Conservation (phyloP, 2,113 vertebrate genomes). For the zebrafish (Danio rerio) region DNA sequence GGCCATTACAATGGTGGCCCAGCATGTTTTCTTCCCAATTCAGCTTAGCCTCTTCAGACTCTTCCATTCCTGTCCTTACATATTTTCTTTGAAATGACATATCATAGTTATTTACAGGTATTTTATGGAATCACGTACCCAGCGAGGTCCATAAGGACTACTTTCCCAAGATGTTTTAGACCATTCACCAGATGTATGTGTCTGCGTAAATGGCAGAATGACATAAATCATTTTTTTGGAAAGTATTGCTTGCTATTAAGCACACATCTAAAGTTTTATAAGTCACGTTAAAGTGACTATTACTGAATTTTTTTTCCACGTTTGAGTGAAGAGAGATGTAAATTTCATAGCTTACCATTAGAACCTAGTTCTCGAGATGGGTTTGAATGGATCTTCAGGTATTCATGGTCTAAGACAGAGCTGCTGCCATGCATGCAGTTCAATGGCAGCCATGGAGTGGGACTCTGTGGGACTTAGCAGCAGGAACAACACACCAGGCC, state of each 20-base stretch:
- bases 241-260: slow-evolving; percentile 5
- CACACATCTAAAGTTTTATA: neutral
- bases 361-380: slow-evolving; percentile 1
- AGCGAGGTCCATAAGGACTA: neutral
- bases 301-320: neutral
- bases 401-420: slow-evolving; percentile 73
- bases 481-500: slow-evolving; percentile 83
- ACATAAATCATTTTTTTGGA: neutral
- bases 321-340: neutral
- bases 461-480: slow-evolving; percentile 85
- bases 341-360: slow-evolving; percentile 24
- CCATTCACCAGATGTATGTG: neutral
- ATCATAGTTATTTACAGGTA: slow-evolving; percentile 36
- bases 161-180: slow-evolving; percentile 8
- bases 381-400: slow-evolving; percentile 39
- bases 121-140: slow-evolving; percentile 1
- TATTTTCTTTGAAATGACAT: slow-evolving; percentile 41
- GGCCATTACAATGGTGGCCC: slow-evolving; percentile 52
- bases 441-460: slow-evolving; percentile 82
- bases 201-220: neutral
- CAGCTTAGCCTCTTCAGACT: slow-evolving; percentile 39
- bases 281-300: neutral
- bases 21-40: slow-evolving; percentile 54
- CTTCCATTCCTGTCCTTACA: slow-evolving; percentile 31
- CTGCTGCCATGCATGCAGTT: slow-evolving; percentile 86